Evolutionary conservation across 1,140 invertebrate genomes (phyloP), one percentile per base, ranked within the genome.

Genomic region (Drosophila suzukii): DNA sequence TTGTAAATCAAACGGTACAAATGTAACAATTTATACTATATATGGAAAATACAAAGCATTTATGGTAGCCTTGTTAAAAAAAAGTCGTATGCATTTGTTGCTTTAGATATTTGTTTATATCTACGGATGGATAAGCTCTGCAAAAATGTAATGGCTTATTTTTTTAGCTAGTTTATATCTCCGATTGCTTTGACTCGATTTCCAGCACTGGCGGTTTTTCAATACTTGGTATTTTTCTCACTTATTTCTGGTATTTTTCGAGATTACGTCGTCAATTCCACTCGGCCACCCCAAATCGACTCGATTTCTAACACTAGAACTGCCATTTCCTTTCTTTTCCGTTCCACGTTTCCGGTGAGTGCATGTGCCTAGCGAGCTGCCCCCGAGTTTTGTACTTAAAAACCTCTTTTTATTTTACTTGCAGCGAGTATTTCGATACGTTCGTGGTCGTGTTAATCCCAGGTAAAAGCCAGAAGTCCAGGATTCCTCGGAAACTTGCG

Each of bases 381-480:
- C 12, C 32, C 11, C 11, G 11, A 53, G 11, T 12, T 36, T 53
- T 36, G 15, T 36, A 30, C 30, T 53, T 20, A 53, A 53, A 34
- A 36, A 20, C 10, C 8, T 30, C 32, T 53, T 34, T 20, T 53
- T 49, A n/a, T 17, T 36, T 12, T 53, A 53, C 15, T 53, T 53
- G 11, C 32, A 53, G 50, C 50, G 50, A 53, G 50, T 53, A 53
- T 53, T 53, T 53, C 50, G 50, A 36, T 53, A 53, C 50, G 50
- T 34, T 51, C 50, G 50, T 36, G 50, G 32, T 53, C 50, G 50
- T 53, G 50, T 34, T 53, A 17, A 7, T 53, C 50, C 32, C 50
- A 53, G 50, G 50, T 53, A 53, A 53, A 7, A 0, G 4, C 11
- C 8, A 34, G n/a, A 32, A 15, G 13, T 13, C 47, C 30, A 51